Evolutionary conservation across 2,888 invertebrate species (phyloP), one percentile per base, ranked within the genome.

Genomic region (Geophilus truncorum): DNA sequence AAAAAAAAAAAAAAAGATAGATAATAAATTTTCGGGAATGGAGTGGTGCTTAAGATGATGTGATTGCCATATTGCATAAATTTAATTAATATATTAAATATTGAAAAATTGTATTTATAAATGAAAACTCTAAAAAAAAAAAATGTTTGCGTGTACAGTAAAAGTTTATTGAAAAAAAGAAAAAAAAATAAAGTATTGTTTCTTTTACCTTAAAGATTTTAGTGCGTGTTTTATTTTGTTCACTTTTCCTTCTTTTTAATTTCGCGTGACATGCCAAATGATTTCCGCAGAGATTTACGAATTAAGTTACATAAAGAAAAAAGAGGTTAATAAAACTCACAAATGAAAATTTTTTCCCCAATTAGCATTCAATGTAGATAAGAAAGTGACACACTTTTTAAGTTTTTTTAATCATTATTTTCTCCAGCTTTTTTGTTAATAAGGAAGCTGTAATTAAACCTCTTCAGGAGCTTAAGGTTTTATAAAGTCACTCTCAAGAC

Each of bases 281-380:
- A 70, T 70, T 70, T 70, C 70, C 70, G 70, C 12, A 70, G 25
- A 12, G 25, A 25, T 70, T 70, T 70, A 10, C 5, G 21, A 70
- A 70, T 51, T 51, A n/a, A n/a, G n/a, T n/a, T n/a, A 51, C 51
- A 25, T 70, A 70, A 23, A 70, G 10, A 18, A 51, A 70, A 70
- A 70, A 12, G 12, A 70, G 70, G 70, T 70, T 70, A 70, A 70
- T 70, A 70, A 70, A 70, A 70, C 28, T 70, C 70, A 25, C 28
- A 23, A 1, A 62, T 2, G 1, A 21, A 21, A 62, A 25, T 70
- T 70, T 70, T 70, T 70, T 25, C 12, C 28, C 10, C 25, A 70
- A 70, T 70, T 25, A 70, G 28, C 70, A 25, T 70, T 10, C 23
- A 28, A 62, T 62, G 62, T 25, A 62, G 62, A 70, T 70, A 70